Conservation (phyloP, 2,797 vertebrate species). For the Phoeniculus purpureus region DNA sequence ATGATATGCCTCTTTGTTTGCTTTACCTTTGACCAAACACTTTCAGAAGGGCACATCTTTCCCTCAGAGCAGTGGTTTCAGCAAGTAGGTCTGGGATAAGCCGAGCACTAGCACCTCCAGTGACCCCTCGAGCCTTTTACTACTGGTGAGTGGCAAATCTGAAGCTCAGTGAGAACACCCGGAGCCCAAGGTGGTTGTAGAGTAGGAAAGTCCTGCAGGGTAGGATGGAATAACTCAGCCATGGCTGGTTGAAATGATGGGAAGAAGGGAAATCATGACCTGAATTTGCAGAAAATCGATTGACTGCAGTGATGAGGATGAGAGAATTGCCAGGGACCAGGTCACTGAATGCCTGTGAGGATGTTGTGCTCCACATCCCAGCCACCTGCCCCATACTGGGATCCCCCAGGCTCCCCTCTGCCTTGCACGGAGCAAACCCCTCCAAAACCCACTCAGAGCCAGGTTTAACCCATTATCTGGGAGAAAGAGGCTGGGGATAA, state of each 20-base stretch:
- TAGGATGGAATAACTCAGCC: no score
- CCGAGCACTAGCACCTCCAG: fast-evolving
- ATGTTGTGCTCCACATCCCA: neutral
- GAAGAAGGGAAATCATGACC: neutral
- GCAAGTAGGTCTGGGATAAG: neutral
- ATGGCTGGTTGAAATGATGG: fast-evolving
- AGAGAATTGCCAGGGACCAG: neutral
- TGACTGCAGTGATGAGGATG: neutral
- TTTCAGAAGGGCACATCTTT: neutral
- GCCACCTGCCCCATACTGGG: fast-evolving
- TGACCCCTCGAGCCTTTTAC: neutral
- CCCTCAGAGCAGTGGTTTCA: neutral
- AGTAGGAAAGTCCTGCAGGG: neutral
- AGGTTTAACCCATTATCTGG: neutral
- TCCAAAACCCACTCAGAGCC: neutral
- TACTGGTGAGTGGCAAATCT: fast-evolving
- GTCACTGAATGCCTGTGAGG: no score
- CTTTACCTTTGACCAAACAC: neutral
- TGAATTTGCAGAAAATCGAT: neutral
- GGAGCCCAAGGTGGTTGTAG: neutral
- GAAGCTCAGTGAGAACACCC: no score
- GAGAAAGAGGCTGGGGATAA: neutral
- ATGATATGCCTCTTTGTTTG: neutral
- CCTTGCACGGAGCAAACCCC: neutral
- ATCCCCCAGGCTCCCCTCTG: neutral